phyloP scores from a whole-genome alignment of 1,140 invertebrate genomes.

The Trachymyrmex cornetzi region DNA sequence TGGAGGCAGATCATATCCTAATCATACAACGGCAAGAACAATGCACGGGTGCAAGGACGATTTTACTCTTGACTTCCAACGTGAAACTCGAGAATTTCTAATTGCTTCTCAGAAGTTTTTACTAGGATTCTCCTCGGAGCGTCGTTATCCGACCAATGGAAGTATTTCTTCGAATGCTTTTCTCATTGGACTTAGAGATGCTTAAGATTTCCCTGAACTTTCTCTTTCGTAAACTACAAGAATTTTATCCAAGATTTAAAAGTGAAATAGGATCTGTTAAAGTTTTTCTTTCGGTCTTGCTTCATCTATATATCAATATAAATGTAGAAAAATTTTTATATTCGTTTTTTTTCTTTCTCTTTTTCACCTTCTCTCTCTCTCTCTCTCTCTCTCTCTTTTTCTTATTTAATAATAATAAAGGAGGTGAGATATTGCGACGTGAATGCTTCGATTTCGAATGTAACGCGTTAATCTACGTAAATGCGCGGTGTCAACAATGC shows the following conservation, averaged over 20 bases:
- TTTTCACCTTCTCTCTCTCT: neutral
- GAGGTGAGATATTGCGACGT: neutral
- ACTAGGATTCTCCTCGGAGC: neutral
- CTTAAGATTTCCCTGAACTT: constrained; percentile 46
- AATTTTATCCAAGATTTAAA: neutral
- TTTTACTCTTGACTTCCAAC: constrained; percentile 20
- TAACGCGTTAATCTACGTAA: constrained; percentile 19
- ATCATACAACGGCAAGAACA: constrained; percentile 33
- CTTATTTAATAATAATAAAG: neutral
- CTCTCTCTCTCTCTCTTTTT: neutral
- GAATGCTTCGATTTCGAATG: constrained; percentile 10
- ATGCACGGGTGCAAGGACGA: neutral
- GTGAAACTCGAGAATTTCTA: constrained; percentile 38
- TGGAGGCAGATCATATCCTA: neutral
- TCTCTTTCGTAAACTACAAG: neutral
- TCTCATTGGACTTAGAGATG: neutral
- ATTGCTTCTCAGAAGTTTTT: constrained; percentile 41
- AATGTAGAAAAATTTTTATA: neutral
- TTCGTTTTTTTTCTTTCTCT: neutral
- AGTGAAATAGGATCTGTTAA: neutral
- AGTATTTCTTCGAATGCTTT: constrained; percentile 13
- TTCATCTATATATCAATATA: neutral
- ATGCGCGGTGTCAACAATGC: neutral
- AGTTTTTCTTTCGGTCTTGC: neutral
- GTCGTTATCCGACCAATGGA: neutral